Conservation (phyloP, 2,888 invertebrate species). For the Euplagia quadripunctaria region DNA sequence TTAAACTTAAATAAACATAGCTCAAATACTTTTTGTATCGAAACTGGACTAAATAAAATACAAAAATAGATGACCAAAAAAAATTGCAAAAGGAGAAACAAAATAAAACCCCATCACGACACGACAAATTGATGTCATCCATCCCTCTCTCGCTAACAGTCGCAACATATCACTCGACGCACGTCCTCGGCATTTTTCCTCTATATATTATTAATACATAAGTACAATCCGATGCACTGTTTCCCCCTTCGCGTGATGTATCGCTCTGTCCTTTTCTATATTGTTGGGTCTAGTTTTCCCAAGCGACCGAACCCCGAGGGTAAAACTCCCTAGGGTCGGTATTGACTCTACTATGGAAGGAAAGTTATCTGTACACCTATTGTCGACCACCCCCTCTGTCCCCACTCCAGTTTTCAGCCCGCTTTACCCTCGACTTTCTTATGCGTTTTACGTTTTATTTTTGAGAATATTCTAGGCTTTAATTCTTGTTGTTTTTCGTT, state of each 20-base stretch:
- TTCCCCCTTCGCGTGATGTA: slow-evolving; percentile 64
- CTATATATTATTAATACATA: slow-evolving; percentile 88
- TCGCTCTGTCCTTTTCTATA: slow-evolving; percentile 84
- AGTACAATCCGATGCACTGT: slow-evolving; percentile 79
- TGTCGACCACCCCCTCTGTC: slow-evolving; percentile 76
- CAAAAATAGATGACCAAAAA: slow-evolving; percentile 58
- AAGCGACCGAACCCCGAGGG: slow-evolving; percentile 86
- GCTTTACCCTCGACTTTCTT: slow-evolving; percentile 77
- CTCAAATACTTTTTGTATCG: slow-evolving; percentile 26
- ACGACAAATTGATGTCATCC: slow-evolving; percentile 87
- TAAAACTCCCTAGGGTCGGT: slow-evolving; percentile 87
- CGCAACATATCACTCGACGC: slow-evolving; percentile 86
- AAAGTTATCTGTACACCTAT: slow-evolving; percentile 87
- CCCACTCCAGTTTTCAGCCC: slow-evolving; percentile 64
- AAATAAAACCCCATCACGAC: slow-evolving; percentile 87
- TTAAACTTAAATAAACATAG: slow-evolving; percentile 9
- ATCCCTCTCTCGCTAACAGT: slow-evolving; percentile 86
- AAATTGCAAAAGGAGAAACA: slow-evolving; percentile 80
- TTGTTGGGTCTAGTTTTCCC: slow-evolving; percentile 88
- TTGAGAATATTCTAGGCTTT: slow-evolving; percentile 60
- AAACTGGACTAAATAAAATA: slow-evolving; percentile 47
- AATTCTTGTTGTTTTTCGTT: slow-evolving; percentile 48
- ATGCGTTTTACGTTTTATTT: slow-evolving; percentile 86
- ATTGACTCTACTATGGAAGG: slow-evolving; percentile 87
- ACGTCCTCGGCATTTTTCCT: slow-evolving; percentile 87